phyloP scores from a whole-genome alignment of 2,113 vertebrate genomes.

The Empidonax traillii region DNA sequence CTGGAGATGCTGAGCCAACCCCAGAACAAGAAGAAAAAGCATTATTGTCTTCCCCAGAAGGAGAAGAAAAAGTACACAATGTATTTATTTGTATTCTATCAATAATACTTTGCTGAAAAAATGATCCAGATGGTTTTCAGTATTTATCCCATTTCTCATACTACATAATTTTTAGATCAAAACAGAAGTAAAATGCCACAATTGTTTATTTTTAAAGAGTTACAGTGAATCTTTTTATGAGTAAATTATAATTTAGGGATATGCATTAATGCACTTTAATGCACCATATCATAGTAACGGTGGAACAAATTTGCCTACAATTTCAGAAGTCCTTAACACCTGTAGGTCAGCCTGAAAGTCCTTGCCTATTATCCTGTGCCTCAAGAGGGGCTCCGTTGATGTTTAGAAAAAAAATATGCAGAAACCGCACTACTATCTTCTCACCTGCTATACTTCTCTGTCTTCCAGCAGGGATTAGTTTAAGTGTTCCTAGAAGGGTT shows the following conservation, averaged over 20 bases:
- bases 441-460: neutral
- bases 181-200: neutral
- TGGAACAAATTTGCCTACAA: neutral
- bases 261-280: too few relatives aligned
- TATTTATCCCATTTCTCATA: neutral
- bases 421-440: neutral
- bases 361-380: neutral
- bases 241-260: neutral
- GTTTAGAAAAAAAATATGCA: neutral
- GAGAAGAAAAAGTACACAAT: conserved; percentile 98
- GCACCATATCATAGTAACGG: neutral
- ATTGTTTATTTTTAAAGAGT: neutral
- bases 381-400: neutral
- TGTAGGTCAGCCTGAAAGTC: neutral
- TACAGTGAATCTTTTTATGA: neutral
- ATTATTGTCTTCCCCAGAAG: conserved; percentile 94
- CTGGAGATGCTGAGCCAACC: conserved; percentile 96
- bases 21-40: conserved; percentile 98
- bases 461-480: neutral
- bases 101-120: conserved; percentile 59
- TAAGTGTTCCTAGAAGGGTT: neutral
- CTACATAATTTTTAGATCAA: neutral
- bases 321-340: neutral
- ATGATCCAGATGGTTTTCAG: neutral
- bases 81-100: conserved; percentile 79